These are phyloP conservation scores for Siphamia tubifer DNA, from an alignment of 2,113 vertebrate species.

Conservation along the genomic window DNA sequence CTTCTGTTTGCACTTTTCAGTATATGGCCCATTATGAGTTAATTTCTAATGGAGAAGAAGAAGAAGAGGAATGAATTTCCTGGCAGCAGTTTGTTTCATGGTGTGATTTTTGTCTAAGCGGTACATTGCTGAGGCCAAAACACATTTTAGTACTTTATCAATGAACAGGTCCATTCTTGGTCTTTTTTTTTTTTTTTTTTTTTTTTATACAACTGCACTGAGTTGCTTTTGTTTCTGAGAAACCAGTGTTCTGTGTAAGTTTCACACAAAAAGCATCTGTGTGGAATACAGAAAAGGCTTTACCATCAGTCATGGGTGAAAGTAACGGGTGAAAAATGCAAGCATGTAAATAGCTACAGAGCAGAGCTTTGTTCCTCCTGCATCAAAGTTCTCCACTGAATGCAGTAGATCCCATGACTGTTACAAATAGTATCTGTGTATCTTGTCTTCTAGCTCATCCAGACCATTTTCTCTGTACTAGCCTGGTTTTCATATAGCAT, in stretches of 20 bases:
- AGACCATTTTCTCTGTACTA: background rate
- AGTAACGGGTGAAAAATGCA: constrained; percentile 7
- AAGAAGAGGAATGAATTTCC: background rate
- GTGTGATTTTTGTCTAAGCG: background rate
- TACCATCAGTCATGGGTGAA: constrained; percentile 10
- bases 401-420: background rate
- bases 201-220: background rate
- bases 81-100: background rate
- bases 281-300: background rate
- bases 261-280: background rate
- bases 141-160: background rate
- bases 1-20: constrained; percentile 15
- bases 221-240: background rate
- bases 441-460: background rate
- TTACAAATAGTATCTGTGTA: background rate
- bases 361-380: constrained; percentile 29
- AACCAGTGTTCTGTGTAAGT: background rate
- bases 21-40: background rate
- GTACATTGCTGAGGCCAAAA: background rate
- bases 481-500: background rate
- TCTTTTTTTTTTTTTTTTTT: too few relatives aligned
- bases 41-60: background rate
- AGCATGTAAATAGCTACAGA: constrained; percentile 48
- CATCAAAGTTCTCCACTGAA: background rate
- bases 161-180: background rate